Base-by-base conservation (phyloP, 2,888 invertebrate genomes). In the Mellilla xanthometata region DNA sequence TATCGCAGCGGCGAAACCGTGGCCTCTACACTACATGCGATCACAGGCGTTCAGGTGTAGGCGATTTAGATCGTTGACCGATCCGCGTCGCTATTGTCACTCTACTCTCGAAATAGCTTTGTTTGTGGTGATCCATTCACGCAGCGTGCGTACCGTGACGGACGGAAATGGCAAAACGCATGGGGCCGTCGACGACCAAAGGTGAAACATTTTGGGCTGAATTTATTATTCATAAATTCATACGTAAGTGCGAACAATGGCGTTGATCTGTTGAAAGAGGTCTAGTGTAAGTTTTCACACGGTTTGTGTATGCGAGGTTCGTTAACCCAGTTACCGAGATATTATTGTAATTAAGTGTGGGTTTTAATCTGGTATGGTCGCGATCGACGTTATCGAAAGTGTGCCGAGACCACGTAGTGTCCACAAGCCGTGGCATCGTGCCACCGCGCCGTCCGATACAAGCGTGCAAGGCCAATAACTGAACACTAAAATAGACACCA, bases 291-390 rank as follows among this genome's bases (percentile, higher is more conserved):
- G 58, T 69, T 72, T 85, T 86, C 87, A 71, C 88, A 87, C 84
- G 81, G 75, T 74, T 69, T 65, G 64, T 69, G 72, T 65, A 68
- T 67, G 64, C 28, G 68, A 72, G 79, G 89, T 92, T 78, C 86
- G 83, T 91, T 91, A 87, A 79, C 88, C 87, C 62, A 85, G 81
- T 87, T 86, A 79, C 79, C 76, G 76, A 68, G 69, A 73, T 83
- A 72, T 72, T 73, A 72, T 84, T 75, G 65, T 77, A 81, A 84
- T 84, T 78, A 80, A 81, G 63, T 23, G 66, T 69, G 62, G 67
- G 56, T 62, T 63, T 62, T 66, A 56, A 72, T 74, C 67, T 69
- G 65, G 64, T 56, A 56, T 56, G 57, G 62, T 55, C 32, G 51
- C 54, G 59, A 59, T 67, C 50, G 54, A 51, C 60, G 57, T 50